Percentiles rank a stretch among this genome's conserved stretches.
Evolutionary conservation across 1,140 invertebrate genomes (phyloP).

Genomic region (Listronotus bonariensis): DNA sequence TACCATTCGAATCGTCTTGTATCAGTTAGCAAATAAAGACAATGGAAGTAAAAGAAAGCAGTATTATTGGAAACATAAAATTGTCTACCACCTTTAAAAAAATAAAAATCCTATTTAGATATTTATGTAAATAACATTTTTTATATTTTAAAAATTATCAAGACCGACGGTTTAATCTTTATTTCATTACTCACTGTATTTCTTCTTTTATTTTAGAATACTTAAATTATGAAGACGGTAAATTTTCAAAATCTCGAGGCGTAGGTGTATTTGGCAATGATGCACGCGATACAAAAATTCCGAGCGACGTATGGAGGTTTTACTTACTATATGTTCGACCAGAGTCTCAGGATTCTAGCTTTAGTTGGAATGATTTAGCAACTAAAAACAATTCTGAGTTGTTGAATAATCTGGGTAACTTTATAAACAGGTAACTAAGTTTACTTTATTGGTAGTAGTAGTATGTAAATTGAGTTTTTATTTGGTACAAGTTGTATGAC

Average conservation of each 20-base stretch:
- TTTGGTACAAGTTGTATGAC: too few relatives aligned
- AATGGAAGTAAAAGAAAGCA: too few relatives aligned
- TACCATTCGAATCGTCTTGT: too few relatives aligned
- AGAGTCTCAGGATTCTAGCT: slow-evolving; percentile 90
- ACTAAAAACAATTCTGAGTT: slow-evolving; percentile 96
- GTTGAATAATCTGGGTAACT: slow-evolving; percentile 98
- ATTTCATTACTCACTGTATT: too few relatives aligned
- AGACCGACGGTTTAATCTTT: too few relatives aligned
- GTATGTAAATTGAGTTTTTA: too few relatives aligned
- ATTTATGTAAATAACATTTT: too few relatives aligned
- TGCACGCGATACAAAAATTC: slow-evolving; percentile 85
- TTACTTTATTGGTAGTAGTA: not conserved
- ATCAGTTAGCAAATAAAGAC: too few relatives aligned
- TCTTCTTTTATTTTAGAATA: slow-evolving; percentile 73
- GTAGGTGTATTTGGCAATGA: slow-evolving; percentile 98
- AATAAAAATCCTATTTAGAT: too few relatives aligned
- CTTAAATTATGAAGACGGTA: slow-evolving; percentile 99
- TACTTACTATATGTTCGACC: slow-evolving; percentile 95
- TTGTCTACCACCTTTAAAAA: too few relatives aligned
- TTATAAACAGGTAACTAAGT: slow-evolving; percentile 82
- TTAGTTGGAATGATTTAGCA: slow-evolving; percentile 92
- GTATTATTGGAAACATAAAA: too few relatives aligned
- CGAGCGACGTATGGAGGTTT: slow-evolving; percentile 96
- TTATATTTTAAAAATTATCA: too few relatives aligned
- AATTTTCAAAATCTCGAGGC: slow-evolving; percentile 97